Conservation (phyloP, 1,140 invertebrate species). For the Cydia amplana region DNA sequence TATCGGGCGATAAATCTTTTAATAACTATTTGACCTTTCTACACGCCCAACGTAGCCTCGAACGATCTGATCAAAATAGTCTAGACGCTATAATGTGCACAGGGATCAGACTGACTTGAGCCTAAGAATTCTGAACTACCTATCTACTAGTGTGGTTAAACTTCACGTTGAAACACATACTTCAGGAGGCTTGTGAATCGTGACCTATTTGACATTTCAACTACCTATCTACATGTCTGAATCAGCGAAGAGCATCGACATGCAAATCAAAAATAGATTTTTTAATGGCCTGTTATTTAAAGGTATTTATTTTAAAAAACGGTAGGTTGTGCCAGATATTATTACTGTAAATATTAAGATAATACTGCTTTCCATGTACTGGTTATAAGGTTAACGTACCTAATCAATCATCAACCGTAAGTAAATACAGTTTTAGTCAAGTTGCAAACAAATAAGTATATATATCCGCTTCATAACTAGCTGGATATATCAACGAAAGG, state of each 20-base stretch:
- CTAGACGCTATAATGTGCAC: neutral
- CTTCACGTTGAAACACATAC: neutral
- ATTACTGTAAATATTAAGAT: no score
- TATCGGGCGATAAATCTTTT: neutral
- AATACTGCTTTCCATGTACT: no score
- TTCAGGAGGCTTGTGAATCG: neutral
- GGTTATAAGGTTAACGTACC: no score
- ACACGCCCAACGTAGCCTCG: constrained; percentile 1
- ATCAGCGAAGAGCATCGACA: neutral
- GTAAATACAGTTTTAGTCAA: no score
- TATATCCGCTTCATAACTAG: no score
- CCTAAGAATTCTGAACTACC: neutral
- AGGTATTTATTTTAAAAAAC: no score
- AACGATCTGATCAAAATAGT: neutral
- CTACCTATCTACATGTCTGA: neutral
- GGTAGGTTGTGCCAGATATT: no score
- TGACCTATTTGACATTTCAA: neutral
- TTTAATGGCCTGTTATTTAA: neutral
- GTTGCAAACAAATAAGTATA: no score
- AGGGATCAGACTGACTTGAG: neutral
- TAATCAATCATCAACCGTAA: no score
- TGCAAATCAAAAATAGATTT: neutral
- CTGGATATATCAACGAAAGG: no score
- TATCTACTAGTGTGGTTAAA: neutral
- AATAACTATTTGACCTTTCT: constrained; percentile 13